Evolutionary conservation across 2,888 invertebrate genomes (phyloP).

Genomic region (Pammene aurita): DNA sequence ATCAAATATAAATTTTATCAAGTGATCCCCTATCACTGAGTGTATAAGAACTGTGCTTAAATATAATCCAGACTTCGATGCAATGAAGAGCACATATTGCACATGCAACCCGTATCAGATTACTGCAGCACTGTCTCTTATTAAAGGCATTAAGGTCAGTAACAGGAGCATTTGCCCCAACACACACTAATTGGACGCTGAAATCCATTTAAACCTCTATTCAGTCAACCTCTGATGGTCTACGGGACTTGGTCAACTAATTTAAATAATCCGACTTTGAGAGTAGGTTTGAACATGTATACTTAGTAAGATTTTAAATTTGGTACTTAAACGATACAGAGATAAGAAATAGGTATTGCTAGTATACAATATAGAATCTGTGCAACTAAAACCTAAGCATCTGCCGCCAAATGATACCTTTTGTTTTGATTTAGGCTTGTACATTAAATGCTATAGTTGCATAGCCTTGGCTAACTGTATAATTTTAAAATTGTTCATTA

Average conservation of each 20-base stretch:
- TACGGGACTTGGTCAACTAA: neutral
- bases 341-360: too few species aligned
- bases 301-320: too few species aligned
- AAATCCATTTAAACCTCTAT: constrained; percentile 9
- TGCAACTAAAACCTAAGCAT: too few species aligned
- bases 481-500: too few species aligned
- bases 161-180: constrained; percentile 22
- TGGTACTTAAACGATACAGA: too few species aligned
- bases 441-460: neutral
- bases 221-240: neutral
- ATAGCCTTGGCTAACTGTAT: neutral
- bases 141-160: constrained; percentile 23
- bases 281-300: too few species aligned
- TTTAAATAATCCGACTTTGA: neutral
- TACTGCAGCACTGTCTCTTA: constrained; percentile 21
- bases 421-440: too few species aligned
- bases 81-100: neutral
- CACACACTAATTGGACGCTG: constrained; percentile 18
- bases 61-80: neutral
- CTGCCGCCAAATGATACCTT: too few species aligned
- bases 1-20: too few species aligned
- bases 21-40: too few species aligned
- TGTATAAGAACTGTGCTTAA: too few species aligned
- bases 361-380: too few species aligned
- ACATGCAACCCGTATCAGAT: constrained; percentile 12